Percentiles rank a stretch among this genome's conserved stretches.
These are phyloP conservation scores for Hybos culiciformis DNA, from an alignment of 2,888 invertebrate genomes.

Conservation along the genomic window DNA sequence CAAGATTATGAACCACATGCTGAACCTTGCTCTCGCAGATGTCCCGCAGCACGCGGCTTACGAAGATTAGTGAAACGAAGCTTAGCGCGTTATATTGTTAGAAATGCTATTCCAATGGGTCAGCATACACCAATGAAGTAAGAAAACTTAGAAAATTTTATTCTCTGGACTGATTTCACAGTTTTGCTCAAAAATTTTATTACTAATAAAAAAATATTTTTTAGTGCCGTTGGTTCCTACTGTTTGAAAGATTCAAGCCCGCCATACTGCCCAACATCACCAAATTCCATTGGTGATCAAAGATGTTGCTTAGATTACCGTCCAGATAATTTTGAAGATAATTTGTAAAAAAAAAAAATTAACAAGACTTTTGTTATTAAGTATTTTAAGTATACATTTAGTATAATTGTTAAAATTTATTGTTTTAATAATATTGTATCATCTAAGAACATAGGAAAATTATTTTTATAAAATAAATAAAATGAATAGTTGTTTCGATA, in stretches of 20 bases:
- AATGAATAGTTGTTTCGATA: no score
- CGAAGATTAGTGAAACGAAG: conserved; percentile 23
- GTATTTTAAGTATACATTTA: no score
- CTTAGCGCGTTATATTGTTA: conserved; percentile 35
- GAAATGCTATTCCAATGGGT: conserved; percentile 50
- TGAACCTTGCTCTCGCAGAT: conserved; percentile 58
- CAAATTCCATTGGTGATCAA: conserved; percentile 43
- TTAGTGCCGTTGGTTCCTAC: conserved; percentile 53
- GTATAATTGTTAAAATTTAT: no score
- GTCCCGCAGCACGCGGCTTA: conserved; percentile 52
- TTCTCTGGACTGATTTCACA: neutral
- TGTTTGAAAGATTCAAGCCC: conserved; percentile 49
- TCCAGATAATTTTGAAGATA: conserved; percentile 10
- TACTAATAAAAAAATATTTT: conserved; percentile 8
- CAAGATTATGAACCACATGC: conserved; percentile 41
- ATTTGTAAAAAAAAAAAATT: neutral
- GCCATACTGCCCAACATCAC: conserved; percentile 53
- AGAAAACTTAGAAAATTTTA: conserved; percentile 15
- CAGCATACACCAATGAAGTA: conserved; percentile 58
- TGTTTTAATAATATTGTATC: no score
- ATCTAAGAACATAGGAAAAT: no score
- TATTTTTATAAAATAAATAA: no score
- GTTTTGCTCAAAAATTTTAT: neutral
- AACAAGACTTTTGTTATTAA: no score
- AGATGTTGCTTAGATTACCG: conserved; percentile 43